A percentile compares a stretch with the other conserved stretches of the same genome.
Evolutionary conservation across 2,888 invertebrate species (phyloP).

Genomic region (Euphydryas editha): DNA sequence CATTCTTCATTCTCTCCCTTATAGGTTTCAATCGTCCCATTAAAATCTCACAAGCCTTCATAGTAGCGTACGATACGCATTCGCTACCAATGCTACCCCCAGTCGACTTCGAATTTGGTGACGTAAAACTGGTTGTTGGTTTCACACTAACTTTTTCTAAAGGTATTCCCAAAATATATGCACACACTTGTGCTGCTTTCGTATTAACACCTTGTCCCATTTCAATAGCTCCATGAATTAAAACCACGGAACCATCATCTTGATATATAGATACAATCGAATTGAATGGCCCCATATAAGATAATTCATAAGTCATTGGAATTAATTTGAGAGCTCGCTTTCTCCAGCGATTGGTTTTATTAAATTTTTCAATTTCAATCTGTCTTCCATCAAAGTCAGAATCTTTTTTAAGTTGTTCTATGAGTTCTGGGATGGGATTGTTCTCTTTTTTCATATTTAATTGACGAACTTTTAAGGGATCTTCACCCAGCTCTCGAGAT

Average conservation of each 20-base stretch:
- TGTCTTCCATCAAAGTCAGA: conserved; percentile 78
- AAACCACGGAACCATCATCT: conserved; percentile 86
- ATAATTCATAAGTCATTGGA: conserved; percentile 86
- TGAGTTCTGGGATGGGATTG: conserved; percentile 73
- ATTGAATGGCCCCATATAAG: conserved; percentile 81
- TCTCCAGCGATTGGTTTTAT: conserved; percentile 88
- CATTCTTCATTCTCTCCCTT: conserved; percentile 75
- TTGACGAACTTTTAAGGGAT: conserved; percentile 83
- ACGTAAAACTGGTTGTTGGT: conserved; percentile 82
- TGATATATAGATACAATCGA: conserved; percentile 87
- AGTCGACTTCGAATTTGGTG: conserved; percentile 85
- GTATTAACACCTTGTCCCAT: conserved; percentile 93
- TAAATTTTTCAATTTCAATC: conserved; percentile 77
- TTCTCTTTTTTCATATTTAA: conserved; percentile 78
- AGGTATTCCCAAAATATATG: conserved; percentile 87
- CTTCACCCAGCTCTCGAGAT: conserved; percentile 78
- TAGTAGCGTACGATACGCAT: conserved; percentile 81
- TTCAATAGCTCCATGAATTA: conserved; percentile 88
- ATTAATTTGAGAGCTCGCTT: conserved; percentile 87
- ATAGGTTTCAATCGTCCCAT: conserved; percentile 84
- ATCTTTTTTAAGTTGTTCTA: conserved; percentile 79
- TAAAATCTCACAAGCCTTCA: conserved; percentile 86
- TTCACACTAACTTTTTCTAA: conserved; percentile 86
- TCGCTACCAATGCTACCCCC: conserved; percentile 89
- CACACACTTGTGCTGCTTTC: conserved; percentile 91